Evolutionary conservation across 2,888 invertebrate species (phyloP).

Genomic region (Melinopterus prodromus): DNA sequence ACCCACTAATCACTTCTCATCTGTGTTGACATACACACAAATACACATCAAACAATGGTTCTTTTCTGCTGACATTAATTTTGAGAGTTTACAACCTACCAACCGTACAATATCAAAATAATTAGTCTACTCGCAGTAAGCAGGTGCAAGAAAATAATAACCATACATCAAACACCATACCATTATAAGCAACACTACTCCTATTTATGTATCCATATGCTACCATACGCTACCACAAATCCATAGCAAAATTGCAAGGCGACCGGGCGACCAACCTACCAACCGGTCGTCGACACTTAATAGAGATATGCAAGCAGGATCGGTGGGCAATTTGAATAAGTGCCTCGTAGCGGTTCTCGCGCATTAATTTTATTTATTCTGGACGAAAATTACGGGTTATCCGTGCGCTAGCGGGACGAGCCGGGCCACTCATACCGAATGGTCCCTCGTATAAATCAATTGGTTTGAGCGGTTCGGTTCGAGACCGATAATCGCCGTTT

Average conservation of each 20-base stretch:
- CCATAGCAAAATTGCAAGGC: not conserved
- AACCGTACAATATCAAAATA: too few relatives aligned
- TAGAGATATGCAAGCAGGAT: not conserved
- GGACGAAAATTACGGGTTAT: conserved; percentile 4
- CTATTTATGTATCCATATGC: too few relatives aligned
- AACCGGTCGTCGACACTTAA: not conserved
- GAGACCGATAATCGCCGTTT: not conserved
- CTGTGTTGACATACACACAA: too few relatives aligned
- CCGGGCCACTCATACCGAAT: not conserved
- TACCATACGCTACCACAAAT: too few relatives aligned
- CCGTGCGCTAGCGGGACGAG: not conserved
- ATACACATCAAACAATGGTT: too few relatives aligned
- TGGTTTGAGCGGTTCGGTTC: not conserved
- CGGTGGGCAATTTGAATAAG: not conserved
- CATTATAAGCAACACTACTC: too few relatives aligned
- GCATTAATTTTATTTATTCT: conserved; percentile 4
- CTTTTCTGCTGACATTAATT: too few relatives aligned
- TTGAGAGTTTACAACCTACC: too few relatives aligned
- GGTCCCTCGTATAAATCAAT: not conserved
- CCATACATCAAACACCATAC: too few relatives aligned
- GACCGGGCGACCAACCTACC: not conserved
- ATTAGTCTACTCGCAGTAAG: too few relatives aligned
- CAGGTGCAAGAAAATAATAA: too few relatives aligned
- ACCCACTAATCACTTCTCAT: too few relatives aligned
- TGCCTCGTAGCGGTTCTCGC: not conserved